Conservation (phyloP, 1,140 invertebrate genomes). For the Asbolus verrucosus region DNA sequence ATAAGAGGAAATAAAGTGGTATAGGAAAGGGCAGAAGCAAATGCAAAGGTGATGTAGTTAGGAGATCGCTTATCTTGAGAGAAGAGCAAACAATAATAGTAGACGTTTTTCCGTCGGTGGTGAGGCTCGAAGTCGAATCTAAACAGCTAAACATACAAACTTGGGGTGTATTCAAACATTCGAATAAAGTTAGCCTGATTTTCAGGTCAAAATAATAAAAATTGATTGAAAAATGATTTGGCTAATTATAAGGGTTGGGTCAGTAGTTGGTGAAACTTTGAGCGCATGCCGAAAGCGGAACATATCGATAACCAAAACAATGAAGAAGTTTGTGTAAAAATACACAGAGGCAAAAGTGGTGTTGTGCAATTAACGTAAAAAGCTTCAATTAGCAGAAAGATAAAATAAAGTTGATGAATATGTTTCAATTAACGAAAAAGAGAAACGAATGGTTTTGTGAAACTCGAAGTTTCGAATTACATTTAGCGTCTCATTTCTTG, state of each 20-base stretch:
- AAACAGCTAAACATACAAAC: constrained; percentile 12
- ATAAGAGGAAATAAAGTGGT: constrained; percentile 20
- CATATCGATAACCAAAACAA: constrained; percentile 10
- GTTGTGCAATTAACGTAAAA: constrained; percentile 23
- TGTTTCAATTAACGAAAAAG: neutral
- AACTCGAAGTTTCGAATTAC: neutral
- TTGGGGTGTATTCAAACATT: constrained; percentile 21
- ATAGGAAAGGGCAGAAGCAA: constrained; percentile 4
- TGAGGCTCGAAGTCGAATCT: constrained; percentile 17
- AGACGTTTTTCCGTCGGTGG: constrained; percentile 13
- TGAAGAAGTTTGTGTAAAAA: constrained; percentile 17
- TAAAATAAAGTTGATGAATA: constrained; percentile 23
- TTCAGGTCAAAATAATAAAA: constrained; percentile 11
- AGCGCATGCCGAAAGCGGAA: neutral
- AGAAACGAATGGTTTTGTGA: neutral
- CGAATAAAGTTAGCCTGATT: constrained; percentile 4
- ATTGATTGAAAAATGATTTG: constrained; percentile 26
- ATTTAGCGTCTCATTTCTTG: neutral
- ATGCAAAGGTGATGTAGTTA: constrained; percentile 35
- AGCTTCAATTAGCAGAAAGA: constrained; percentile 29
- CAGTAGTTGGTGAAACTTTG: neutral
- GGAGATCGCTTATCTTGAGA: constrained; percentile 24
- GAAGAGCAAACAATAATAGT: constrained; percentile 35
- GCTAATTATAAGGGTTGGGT: constrained; percentile 36
- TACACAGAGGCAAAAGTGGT: constrained; percentile 1